Evolutionary conservation across 2,113 vertebrate species (phyloP).

Genomic region (Trematocara macrostoma): DNA sequence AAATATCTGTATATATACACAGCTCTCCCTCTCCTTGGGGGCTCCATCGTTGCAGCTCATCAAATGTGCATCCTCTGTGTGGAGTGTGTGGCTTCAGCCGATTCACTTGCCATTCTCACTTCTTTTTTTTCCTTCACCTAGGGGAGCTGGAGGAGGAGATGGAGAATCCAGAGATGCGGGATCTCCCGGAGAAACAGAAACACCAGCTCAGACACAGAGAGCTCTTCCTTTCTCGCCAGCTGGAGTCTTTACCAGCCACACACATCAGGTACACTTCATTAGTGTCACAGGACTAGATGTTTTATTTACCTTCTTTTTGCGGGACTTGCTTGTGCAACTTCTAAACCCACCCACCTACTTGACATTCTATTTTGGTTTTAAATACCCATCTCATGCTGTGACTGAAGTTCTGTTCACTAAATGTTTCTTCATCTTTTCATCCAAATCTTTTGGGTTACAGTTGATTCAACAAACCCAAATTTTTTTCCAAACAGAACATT

Average conservation of each 20-base stretch:
- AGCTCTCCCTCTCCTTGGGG: not conserved
- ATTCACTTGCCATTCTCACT: not conserved
- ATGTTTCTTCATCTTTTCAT: not conserved
- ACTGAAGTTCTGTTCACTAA: not conserved
- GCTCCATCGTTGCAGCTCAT: constrained; percentile 25
- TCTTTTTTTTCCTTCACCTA: constrained; percentile 33
- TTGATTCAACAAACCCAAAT: not conserved
- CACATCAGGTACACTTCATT: constrained; percentile 82
- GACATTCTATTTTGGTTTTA: not conserved
- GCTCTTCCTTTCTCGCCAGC: constrained; percentile 90
- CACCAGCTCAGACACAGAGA: constrained; percentile 94
- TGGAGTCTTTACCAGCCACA: constrained; percentile 93
- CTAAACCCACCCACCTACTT: not conserved
- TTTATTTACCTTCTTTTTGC: not conserved
- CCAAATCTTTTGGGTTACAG: not conserved
- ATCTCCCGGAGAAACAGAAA: constrained; percentile 91
- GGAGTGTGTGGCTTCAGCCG: not conserved
- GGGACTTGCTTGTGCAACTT: not conserved
- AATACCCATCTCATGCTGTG: not conserved
- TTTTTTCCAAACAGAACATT: not conserved
- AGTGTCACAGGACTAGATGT: not conserved
- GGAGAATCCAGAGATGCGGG: constrained; percentile 92
- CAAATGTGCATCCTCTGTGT: not conserved
- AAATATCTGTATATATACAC: not conserved
- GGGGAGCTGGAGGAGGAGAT: constrained; percentile 96